These are phyloP conservation scores for Labeo rohita DNA, from an alignment of 2,113 vertebrate species.

Conservation along the genomic window DNA sequence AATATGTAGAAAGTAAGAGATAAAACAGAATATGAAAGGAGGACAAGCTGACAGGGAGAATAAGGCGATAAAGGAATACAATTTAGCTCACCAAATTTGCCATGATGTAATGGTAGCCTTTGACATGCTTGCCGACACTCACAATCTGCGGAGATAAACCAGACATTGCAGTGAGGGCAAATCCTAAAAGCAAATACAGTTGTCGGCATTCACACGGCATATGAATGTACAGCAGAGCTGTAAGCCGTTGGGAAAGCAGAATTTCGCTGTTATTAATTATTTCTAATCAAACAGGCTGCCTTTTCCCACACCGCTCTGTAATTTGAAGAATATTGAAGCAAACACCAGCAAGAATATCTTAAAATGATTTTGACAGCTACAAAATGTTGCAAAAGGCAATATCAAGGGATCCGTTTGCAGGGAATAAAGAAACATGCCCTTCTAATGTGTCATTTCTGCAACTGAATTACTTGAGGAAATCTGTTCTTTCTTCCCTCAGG, in stretches of 20 bases:
- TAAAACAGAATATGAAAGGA: conserved; percentile 8
- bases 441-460: not conserved
- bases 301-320: conserved; percentile 19
- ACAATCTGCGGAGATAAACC: conserved; percentile 83
- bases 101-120: conserved; percentile 99
- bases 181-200: conserved; percentile 35
- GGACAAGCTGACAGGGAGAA: not conserved
- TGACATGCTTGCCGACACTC: conserved; percentile 97
- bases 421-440: conserved; percentile 1
- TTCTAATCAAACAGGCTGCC: conserved; percentile 41
- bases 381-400: conserved; percentile 39
- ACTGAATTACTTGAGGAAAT: not conserved
- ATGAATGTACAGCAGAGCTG: conserved; percentile 19
- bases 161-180: conserved; percentile 29
- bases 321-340: conserved; percentile 39
- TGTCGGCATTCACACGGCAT: conserved; percentile 15
- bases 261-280: conserved; percentile 50
- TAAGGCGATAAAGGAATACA: conserved; percentile 37
- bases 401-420: conserved; percentile 53
- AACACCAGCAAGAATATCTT: conserved; percentile 50
- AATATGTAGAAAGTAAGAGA: not conserved
- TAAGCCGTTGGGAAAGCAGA: conserved; percentile 28
- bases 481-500: not conserved
- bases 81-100: conserved; percentile 89
- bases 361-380: conserved; percentile 27